Base-by-base conservation (phyloP, 1,140 invertebrate species). In the Drosophila littoralis region DNA sequence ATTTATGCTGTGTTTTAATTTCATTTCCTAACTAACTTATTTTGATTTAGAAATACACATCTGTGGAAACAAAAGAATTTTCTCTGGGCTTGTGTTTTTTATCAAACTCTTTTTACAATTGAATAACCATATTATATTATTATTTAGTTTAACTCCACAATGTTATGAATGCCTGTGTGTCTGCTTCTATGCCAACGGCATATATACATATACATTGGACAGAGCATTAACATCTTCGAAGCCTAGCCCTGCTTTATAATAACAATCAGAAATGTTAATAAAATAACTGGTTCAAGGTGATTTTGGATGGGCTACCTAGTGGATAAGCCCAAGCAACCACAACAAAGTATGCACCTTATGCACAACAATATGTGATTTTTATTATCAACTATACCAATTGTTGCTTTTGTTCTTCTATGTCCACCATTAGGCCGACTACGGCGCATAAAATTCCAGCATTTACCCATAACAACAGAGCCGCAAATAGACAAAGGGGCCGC, bases 391-490 rank as follows among this genome's bases (percentile, higher is more conserved):
- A 45, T 40, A 46, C 48, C 48, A 54, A 54, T 73, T 73, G 48
- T 54, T 17, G 59, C 64, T 67, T 75, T 40, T 58, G 58, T 54
- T 52, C 9, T 67, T 68, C 67, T 76, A 77, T 71, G 79, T 40
- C 45, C 69, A 65, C 63, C 78, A 67, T 54, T 81, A 60, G 79
- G 82, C 78, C 67, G 70, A 85, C 68, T 78, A 42, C 77, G 59
- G 58, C 60, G 72, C 79, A 88, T 66, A 68, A 51, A 65, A 64
- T 43, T 74, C 45, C n/a, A 59, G 35, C 65, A 42, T 54, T 78
- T 43, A 52, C 12, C 38, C 10, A 13, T 15, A 40, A 32, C 10
- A 61, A 61, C 43, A 22, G 28, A 33, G 10, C 35, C 43, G 36
- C 22, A 43, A 28, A 22, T 12, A 55, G 43, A 51, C 58, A 35